These are phyloP conservation scores for Agrotis segetum DNA, from an alignment of 2,888 invertebrate species.

Conservation along the genomic window DNA sequence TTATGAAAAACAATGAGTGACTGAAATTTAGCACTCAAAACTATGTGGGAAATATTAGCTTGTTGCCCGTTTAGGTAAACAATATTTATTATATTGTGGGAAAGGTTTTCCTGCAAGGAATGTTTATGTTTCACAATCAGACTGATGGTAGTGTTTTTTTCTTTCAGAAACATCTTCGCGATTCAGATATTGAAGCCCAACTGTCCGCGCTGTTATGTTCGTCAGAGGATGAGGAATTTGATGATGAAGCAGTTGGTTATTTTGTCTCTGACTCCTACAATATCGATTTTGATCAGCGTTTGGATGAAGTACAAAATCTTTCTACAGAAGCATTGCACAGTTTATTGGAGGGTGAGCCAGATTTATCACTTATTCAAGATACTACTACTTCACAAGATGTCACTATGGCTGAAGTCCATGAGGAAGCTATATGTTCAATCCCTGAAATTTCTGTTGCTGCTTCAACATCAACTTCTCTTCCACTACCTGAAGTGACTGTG, in stretches of 20 bases:
- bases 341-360: constrained; percentile 51
- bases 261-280: constrained; percentile 35
- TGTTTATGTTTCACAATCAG: constrained; percentile 29
- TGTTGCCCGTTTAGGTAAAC: constrained; percentile 16
- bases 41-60: constrained; percentile 15
- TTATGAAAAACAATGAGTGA: constrained; percentile 17
- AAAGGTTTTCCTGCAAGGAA: constrained; percentile 28
- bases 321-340: constrained; percentile 46
- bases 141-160: constrained; percentile 23
- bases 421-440: constrained; percentile 39
- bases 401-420: constrained; percentile 33
- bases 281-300: constrained; percentile 46
- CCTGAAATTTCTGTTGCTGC: constrained; percentile 42
- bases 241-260: constrained; percentile 47
- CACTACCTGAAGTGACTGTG: constrained; percentile 35
- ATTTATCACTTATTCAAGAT: constrained; percentile 50
- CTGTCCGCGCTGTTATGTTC: constrained; percentile 41
- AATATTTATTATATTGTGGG: constrained; percentile 30
- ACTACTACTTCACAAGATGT: constrained; percentile 41
- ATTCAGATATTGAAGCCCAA: constrained; percentile 44
- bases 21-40: constrained; percentile 9
- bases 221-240: constrained; percentile 41
- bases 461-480: constrained; percentile 32
- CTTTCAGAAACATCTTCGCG: constrained; percentile 41
- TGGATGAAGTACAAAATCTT: constrained; percentile 52